These are phyloP conservation scores for Ophioderma brevispina DNA, from an alignment of 35 echinoderm and acorn worm species.

Conservation along the genomic window DNA sequence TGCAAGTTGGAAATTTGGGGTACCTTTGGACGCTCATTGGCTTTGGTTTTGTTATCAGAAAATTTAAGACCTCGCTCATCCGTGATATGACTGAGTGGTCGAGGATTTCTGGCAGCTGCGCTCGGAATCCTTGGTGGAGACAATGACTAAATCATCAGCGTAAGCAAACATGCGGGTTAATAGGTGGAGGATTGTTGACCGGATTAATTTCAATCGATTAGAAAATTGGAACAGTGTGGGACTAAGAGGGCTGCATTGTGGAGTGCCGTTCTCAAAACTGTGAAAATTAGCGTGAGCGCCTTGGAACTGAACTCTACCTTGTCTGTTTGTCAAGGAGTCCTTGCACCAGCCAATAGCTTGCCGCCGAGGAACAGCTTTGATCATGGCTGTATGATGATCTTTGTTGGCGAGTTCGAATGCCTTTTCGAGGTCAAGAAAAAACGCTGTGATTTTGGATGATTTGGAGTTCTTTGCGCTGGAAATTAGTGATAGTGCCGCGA, in stretches of 20 bases:
- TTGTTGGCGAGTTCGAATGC: slow-evolving; percentile 26
- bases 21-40: background rate
- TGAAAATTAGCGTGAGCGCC: background rate
- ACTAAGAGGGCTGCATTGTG: slow-evolving; percentile 24
- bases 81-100: too few species aligned
- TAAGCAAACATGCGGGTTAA: slow-evolving; percentile 15
- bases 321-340: slow-evolving; percentile 9
- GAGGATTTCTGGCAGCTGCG: background rate
- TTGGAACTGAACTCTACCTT: slow-evolving; percentile 22
- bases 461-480: slow-evolving; percentile 10
- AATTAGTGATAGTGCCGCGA: background rate
- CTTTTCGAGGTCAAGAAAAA: slow-evolving; percentile 30
- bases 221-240: slow-evolving; percentile 31
- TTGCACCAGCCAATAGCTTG: slow-evolving; percentile 19
- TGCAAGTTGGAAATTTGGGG: background rate
- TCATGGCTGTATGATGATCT: slow-evolving; percentile 28
- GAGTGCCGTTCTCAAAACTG: background rate
- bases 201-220: background rate
- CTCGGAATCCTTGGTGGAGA: background rate
- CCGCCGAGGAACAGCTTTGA: background rate
- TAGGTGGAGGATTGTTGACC: background rate
- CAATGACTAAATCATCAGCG: slow-evolving; percentile 24
- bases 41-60: background rate
- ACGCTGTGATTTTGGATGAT: background rate
- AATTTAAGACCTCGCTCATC: background rate